phyloP scores from a whole-genome alignment of 2,888 invertebrate species.

The Hypercompe scribonia region DNA sequence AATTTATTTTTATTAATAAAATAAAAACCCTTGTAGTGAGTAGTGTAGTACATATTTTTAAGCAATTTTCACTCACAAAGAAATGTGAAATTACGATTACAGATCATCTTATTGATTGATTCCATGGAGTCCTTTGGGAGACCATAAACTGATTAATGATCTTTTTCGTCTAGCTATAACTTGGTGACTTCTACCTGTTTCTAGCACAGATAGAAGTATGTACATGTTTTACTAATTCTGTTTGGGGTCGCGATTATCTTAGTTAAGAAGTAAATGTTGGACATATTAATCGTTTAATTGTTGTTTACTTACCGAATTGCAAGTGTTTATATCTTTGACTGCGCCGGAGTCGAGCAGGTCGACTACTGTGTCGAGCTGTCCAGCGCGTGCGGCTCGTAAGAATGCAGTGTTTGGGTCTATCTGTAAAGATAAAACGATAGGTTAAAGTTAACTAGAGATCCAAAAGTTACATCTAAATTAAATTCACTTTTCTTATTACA shows the following conservation, averaged over 20 bases:
- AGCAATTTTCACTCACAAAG: neutral
- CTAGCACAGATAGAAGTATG: too few relatives aligned
- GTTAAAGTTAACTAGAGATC: neutral
- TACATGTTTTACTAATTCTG: neutral
- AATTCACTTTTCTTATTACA: neutral
- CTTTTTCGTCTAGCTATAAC: neutral
- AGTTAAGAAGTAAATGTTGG: neutral
- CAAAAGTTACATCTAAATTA: too few relatives aligned
- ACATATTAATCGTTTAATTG: neutral
- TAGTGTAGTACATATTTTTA: too few relatives aligned
- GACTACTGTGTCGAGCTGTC: constrained; percentile 97
- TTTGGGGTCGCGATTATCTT: neutral
- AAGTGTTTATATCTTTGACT: constrained; percentile 98
- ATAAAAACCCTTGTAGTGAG: too few relatives aligned
- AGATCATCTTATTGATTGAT: too few relatives aligned
- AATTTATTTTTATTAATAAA: too few relatives aligned
- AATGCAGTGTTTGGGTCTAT: constrained; percentile 98
- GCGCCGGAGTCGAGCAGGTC: constrained; percentile 95
- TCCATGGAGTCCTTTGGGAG: too few relatives aligned
- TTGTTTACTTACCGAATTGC: constrained; percentile 94
- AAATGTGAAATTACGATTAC: too few relatives aligned
- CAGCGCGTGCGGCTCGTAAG: constrained; percentile 98
- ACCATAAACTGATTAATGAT: too few relatives aligned
- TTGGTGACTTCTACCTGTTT: neutral
- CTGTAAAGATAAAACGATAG: constrained; percentile 84